Evolutionary conservation across 2,888 invertebrate species (phyloP).

Genomic region (Pomacea canaliculata): DNA sequence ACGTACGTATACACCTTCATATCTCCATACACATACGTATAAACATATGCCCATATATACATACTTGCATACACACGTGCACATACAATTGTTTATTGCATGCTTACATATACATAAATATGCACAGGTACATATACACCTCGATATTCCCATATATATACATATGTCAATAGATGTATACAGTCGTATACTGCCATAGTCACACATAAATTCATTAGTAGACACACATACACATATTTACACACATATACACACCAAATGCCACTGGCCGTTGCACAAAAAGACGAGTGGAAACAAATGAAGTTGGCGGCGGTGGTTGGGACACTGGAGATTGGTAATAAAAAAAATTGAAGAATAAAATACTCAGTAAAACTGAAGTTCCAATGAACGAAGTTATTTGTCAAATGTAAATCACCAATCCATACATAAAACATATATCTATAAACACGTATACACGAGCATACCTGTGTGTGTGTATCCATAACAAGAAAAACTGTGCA

Average conservation of each 20-base stretch:
- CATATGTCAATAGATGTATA: neutral
- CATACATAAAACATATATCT: too few species aligned
- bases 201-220: neutral
- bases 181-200: neutral
- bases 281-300: too few species aligned
- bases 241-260: neutral
- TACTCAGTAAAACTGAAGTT: too few species aligned
- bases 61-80: constrained; percentile 12
- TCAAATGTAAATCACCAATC: too few species aligned
- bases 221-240: neutral
- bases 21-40: constrained; percentile 8
- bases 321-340: too few species aligned
- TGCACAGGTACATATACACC: constrained; percentile 11
- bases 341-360: too few species aligned
- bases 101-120: constrained; percentile 5
- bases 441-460: too few species aligned
- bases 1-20: neutral
- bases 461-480: too few species aligned
- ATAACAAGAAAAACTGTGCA: too few species aligned
- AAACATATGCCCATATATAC: constrained; percentile 6
- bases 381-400: too few species aligned
- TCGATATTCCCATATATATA: constrained; percentile 11
- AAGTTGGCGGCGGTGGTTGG: too few species aligned
- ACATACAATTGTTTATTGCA: neutral
- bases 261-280: too few species aligned